phyloP scores from a whole-genome alignment of 2,113 vertebrate species.

The Amazona guildingii region DNA sequence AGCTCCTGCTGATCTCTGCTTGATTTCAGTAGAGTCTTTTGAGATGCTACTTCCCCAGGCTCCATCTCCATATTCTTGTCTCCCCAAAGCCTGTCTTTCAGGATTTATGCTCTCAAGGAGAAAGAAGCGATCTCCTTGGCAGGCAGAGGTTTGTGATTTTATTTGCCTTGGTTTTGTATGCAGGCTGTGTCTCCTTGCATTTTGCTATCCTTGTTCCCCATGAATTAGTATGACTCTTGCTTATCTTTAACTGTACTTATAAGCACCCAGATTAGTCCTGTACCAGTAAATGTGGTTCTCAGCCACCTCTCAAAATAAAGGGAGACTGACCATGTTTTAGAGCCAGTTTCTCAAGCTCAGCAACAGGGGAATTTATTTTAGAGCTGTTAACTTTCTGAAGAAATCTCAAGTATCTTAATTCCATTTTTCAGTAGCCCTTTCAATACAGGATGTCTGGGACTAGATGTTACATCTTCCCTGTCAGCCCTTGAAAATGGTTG shows the following conservation, averaged over 20 bases:
- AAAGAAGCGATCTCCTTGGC: neutral
- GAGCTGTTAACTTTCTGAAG: neutral
- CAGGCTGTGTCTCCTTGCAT: neutral
- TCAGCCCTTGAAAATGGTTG: neutral
- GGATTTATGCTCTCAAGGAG: neutral
- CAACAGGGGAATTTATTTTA: neutral
- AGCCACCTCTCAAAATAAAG: neutral
- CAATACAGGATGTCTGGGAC: neutral
- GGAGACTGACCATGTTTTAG: neutral
- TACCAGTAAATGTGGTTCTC: neutral
- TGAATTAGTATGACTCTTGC: neutral
- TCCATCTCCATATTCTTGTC: neutral
- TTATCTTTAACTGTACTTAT: neutral
- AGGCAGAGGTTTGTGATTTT: neutral
- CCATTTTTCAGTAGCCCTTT: neutral
- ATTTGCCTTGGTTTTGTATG: neutral
- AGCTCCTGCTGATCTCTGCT: neutral
- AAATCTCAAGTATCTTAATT: neutral
- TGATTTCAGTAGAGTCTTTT: neutral
- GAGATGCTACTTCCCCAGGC: neutral
- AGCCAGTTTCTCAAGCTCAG: neutral
- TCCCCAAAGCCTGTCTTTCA: neutral
- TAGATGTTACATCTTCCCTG: neutral
- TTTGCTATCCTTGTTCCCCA: neutral
- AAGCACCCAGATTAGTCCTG: neutral